Evolutionary conservation across 2,797 vertebrate species (phyloP), one percentile per base, ranked within the genome.

Genomic region (Prunella strophiata): DNA sequence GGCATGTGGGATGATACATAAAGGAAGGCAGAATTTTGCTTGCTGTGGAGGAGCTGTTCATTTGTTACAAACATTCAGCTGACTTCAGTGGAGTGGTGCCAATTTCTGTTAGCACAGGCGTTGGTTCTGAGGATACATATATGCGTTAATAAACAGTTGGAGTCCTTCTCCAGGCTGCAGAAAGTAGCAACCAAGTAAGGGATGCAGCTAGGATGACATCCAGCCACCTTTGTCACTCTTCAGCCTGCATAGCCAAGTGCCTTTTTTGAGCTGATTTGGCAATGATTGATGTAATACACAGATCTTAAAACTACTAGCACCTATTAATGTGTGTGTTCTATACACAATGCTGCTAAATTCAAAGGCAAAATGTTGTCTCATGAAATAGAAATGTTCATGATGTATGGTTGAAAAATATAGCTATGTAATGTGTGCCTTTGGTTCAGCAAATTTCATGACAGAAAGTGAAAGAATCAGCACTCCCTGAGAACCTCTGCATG

Each of bases 11-110:
- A 85, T 91, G 94, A 84, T 89, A 86, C 86, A 87, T 82, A 96
- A 95, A 95, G 57, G 48, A 88, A 78, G 34, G 81, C 66, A 94
- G 93, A 84, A 84, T 93, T 93, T 90, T 88, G 50, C 93, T 87
- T 68, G 77, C 92, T 88, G 74, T 90, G 92, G 85, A 78, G 93
- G 43, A 93, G 94, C 91, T 85, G 85, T 85, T 94, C 85, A 93
- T 88, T 96, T 91, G 91, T 91, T 93, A 47, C 59, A 81, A 84
- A 67, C 82, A 82, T 85, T 93, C 95, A 95, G 76, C 73, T 95
- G 95, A 93, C 71, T 94, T 73, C 48, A 25, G 63, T 84, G 92
- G 76, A 93, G 68, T 2, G 3, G 27, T 94, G 92, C 92, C 94
- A 93, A 59, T 83, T 88, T 70, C 74, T 93, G 57, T 84, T 72